Evolutionary conservation across 2,888 invertebrate species (phyloP).

Genomic region (Acheta domesticus): DNA sequence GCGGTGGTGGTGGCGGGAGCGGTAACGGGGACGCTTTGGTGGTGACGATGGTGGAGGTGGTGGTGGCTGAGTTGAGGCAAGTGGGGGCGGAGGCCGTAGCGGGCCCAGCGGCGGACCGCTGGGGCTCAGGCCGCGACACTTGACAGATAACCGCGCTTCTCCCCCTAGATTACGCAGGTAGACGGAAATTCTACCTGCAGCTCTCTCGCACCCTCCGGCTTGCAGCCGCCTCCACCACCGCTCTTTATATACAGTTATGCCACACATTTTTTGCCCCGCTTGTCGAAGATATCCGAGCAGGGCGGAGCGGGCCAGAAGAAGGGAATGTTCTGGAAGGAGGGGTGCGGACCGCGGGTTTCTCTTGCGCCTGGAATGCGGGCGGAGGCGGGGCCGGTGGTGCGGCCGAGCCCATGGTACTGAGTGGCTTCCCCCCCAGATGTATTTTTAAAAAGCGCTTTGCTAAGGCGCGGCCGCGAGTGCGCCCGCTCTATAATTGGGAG

Average conservation of each 20-base stretch:
- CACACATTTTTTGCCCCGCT: slow-evolving; percentile 18
- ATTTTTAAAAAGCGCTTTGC: too few species aligned
- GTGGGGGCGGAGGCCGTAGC: neutral
- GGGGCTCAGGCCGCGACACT: neutral
- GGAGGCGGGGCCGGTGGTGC: neutral
- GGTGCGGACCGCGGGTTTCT: neutral
- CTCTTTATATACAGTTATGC: slow-evolving; percentile 18
- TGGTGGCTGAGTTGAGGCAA: neutral
- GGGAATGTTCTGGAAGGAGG: neutral
- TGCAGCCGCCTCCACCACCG: neutral
- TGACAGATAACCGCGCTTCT: slow-evolving; percentile 8
- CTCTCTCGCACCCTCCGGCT: neutral
- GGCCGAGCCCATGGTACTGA: too few species aligned
- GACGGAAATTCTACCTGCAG: neutral
- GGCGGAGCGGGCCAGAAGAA: neutral
- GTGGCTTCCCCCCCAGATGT: too few species aligned
- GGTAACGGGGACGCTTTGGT: too few species aligned
- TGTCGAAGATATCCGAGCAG: slow-evolving; percentile 18
- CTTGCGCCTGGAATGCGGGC: neutral
- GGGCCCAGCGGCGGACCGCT: neutral
- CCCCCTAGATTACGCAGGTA: slow-evolving; percentile 18
- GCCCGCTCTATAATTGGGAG: too few species aligned
- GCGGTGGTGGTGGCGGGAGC: too few species aligned
- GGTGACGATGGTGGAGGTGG: too few species aligned
- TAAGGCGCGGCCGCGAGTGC: too few species aligned